These are phyloP conservation scores for Hydrocynus forskahlii DNA, from an alignment of 2,797 vertebrate species.

Conservation along the genomic window DNA sequence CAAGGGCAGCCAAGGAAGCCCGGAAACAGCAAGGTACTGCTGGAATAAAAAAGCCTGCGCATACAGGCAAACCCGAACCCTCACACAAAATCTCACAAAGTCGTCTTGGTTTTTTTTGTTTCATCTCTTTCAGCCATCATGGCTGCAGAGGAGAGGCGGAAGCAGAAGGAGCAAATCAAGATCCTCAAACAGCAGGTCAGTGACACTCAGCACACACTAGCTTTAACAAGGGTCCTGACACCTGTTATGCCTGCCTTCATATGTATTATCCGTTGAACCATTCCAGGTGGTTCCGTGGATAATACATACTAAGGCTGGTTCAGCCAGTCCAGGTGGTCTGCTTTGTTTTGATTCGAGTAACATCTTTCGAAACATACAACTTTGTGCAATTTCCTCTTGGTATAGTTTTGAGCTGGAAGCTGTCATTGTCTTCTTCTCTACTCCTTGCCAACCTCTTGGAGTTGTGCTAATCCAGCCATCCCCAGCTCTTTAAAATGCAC, in stretches of 20 bases:
- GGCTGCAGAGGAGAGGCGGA: constrained; percentile 96
- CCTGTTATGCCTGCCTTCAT: too few relatives aligned
- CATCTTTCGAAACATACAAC: constrained; percentile 10
- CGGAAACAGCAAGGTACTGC: constrained; percentile 93
- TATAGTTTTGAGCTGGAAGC: background rate
- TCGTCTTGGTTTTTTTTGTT: too few relatives aligned
- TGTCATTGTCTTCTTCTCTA: constrained; percentile 13
- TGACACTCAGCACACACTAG: background rate
- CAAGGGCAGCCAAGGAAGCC: constrained; percentile 95
- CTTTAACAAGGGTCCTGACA: background rate
- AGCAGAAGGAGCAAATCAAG: constrained; percentile 98
- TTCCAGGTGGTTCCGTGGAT: too few relatives aligned
- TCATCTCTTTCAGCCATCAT: constrained; percentile 87
- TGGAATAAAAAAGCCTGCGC: background rate
- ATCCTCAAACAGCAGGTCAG: constrained; percentile 98
- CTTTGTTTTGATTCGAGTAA: background rate
- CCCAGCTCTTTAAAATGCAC: constrained; percentile 58
- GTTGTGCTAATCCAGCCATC: constrained; percentile 45
- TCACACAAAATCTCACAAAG: too few relatives aligned
- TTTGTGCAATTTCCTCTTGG: background rate
- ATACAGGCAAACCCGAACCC: background rate
- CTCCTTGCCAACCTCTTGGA: constrained; percentile 17
- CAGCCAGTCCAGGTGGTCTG: background rate
- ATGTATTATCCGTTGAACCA: background rate
- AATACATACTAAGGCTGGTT: background rate